Evolutionary conservation across 2,888 invertebrate genomes (phyloP), one percentile per base, ranked within the genome.

Genomic region (Pollenia angustigena): DNA sequence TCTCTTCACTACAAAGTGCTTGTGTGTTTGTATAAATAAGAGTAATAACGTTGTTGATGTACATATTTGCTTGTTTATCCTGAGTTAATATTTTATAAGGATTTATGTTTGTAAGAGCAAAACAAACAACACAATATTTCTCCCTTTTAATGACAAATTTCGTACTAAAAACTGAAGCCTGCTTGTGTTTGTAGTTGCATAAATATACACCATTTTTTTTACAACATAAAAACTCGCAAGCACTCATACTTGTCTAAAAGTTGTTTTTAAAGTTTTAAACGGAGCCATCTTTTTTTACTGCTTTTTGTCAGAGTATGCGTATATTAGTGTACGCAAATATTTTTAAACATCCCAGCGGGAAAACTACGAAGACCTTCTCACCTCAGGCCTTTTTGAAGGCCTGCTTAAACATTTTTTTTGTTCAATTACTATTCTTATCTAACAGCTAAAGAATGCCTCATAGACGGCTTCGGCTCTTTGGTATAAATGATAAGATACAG

Each of bases 61-160:
- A 32, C 0, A 32, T 0, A 52, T 64, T 54, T 66, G n/a, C 56
- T 83, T 74, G 42, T 58, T 50, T 66, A 56, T 32, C n/a, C n/a
- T n/a, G n/a, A n/a, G n/a, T n/a, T n/a, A n/a, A 84, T 16, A 50
- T 74, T 81, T 81, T 44, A 69, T 69, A 64, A 81, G 69, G 66
- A 84, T 76, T 76, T 83, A 68, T 72, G 48, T 74, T 23, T 69
- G 44, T 23, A 32, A 32, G 12, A 44, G 32, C 23, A 42, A 44
- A 54, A 71, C 18, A 54, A 11, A 6, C 16, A 46, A 9, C 32
- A 66, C 4, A 32, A 32, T 46, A 62, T 54, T 18, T 64, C 23
- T 44, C 12, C 32, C 64, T 75, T 52, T n/a, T 23, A 32, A 32
- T 11, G 32, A 4, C 12, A 11, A 7, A 56, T n/a, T 56, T 66